phyloP scores from a whole-genome alignment of 2,113 vertebrate species.

The Sprattus sprattus region DNA sequence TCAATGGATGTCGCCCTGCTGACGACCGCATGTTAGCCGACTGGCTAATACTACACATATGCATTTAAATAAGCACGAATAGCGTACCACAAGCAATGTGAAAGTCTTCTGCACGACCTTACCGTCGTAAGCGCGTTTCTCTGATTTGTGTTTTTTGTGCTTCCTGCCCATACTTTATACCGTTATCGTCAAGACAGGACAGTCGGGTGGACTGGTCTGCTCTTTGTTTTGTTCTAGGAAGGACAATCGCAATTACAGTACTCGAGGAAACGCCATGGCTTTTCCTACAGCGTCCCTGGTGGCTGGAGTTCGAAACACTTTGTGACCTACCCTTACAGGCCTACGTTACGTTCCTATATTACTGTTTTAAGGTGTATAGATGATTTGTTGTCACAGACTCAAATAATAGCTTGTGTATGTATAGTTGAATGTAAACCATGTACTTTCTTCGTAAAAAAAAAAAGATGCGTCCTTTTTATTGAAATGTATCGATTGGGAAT shows the following conservation, averaged over 20 bases:
- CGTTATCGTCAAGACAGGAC: conserved; percentile 16
- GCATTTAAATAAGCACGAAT: not conserved
- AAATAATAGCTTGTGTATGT: too few species aligned
- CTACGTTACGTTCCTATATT: too few species aligned
- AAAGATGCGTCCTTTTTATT: not conserved
- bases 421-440: too few species aligned
- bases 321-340: not conserved
- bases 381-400: too few species aligned
- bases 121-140: conserved; percentile 87
- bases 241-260: not conserved
- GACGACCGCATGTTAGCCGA: conserved; percentile 5
- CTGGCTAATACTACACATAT: not conserved
- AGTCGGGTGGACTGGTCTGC: conserved; percentile 2
- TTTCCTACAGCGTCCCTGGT: conserved; percentile 29
- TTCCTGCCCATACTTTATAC: conserved; percentile 88
- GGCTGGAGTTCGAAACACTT: conserved; percentile 17
- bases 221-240: conserved; percentile 48
- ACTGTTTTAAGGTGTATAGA: too few species aligned
- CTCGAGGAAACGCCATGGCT: not conserved
- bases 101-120: conserved; percentile 44
- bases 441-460: not conserved
- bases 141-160: conserved; percentile 93
- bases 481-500: not conserved
- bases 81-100: not conserved
- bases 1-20: not conserved